These are phyloP conservation scores for Hemithea aestivaria DNA, from an alignment of 2,888 invertebrate species.

Conservation along the genomic window DNA sequence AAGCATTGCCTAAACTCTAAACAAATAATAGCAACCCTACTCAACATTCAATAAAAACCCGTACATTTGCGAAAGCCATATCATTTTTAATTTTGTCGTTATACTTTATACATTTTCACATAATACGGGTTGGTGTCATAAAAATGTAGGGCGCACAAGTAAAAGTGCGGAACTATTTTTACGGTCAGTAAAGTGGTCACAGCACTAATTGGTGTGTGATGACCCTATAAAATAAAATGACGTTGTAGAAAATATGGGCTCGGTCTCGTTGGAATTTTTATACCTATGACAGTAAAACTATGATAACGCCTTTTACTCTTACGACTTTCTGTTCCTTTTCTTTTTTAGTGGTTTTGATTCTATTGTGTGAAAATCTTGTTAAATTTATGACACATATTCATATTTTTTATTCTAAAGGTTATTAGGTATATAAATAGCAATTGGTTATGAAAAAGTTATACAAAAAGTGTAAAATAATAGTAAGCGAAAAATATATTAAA, in stretches of 20 bases:
- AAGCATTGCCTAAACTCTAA: no score
- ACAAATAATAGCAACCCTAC: no score
- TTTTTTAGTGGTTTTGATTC: no score
- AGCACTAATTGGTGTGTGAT: constrained; percentile 42
- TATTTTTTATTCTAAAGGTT: no score
- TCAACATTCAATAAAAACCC: constrained; percentile 15
- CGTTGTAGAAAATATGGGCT: constrained; percentile 21
- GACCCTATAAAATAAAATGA: constrained; percentile 35
- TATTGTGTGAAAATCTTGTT: no score
- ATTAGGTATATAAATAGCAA: no score
- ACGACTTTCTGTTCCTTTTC: no score
- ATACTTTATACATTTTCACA: constrained; percentile 22
- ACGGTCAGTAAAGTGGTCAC: constrained; percentile 40
- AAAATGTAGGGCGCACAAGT: constrained; percentile 37
- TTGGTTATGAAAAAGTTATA: no score
- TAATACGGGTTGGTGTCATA: constrained; percentile 26
- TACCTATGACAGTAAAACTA: constrained; percentile 7
- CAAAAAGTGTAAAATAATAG: no score
- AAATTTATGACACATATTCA: no score
- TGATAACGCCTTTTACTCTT: constrained; percentile 1
- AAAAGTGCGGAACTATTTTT: constrained; percentile 40
- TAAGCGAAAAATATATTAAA: no score
- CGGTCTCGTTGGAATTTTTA: constrained; percentile 12
- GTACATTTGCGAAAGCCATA: constrained; percentile 11
- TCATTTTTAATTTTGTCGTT: constrained; percentile 26